Conservation (phyloP, 2,797 vertebrate species). For the Fringilla coelebs region DNA sequence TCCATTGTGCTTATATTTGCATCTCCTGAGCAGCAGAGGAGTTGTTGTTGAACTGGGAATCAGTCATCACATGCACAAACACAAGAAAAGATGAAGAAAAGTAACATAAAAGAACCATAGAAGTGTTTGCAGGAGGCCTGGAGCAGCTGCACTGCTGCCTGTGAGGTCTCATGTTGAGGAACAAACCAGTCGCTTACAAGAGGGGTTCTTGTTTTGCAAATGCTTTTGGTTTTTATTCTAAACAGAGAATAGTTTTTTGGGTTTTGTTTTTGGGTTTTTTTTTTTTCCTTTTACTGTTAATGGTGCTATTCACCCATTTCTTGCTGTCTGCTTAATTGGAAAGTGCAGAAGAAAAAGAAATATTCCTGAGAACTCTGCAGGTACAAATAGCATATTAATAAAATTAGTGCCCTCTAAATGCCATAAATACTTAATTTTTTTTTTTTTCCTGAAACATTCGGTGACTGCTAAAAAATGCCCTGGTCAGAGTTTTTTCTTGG, state of each 20-base stretch:
- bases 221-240: neutral
- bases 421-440: neutral
- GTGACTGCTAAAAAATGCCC: neutral
- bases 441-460: neutral
- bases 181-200: fast-evolving
- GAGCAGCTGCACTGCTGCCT: neutral
- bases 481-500: neutral
- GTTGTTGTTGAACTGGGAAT: neutral
- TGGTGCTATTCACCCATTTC: neutral
- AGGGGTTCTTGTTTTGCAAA: neutral
- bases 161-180: neutral
- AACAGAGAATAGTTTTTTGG: neutral
- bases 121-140: neutral
- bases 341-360: neutral
- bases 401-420: neutral
- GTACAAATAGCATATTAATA: neutral
- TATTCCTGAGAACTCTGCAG: neutral
- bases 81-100: neutral
- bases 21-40: neutral
- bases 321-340: neutral
- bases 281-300: neutral
- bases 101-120: neutral
- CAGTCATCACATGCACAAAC: neutral
- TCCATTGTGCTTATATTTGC: neutral
- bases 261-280: fast-evolving